These are phyloP conservation scores for Horisme vitalbata DNA, from an alignment of 2,888 invertebrate species.

Conservation along the genomic window DNA sequence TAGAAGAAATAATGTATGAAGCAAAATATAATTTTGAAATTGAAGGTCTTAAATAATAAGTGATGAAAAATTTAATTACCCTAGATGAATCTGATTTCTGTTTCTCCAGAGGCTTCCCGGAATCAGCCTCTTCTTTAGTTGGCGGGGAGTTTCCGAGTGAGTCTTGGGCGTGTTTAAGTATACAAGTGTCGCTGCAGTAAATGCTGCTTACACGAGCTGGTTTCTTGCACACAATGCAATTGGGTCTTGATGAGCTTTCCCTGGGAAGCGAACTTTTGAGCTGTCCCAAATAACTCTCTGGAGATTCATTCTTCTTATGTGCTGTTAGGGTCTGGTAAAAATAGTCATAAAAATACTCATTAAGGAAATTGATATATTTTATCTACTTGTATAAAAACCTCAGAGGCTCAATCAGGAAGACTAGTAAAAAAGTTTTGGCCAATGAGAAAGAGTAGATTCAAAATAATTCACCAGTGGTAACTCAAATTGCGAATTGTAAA, in stretches of 20 bases:
- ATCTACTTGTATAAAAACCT: too few relatives aligned
- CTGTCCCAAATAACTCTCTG: slow-evolving; percentile 22
- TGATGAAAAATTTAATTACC: too few relatives aligned
- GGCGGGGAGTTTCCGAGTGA: slow-evolving; percentile 61
- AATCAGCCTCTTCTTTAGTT: slow-evolving; percentile 47
- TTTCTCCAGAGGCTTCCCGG: slow-evolving; percentile 57
- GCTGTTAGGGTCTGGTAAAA: slow-evolving; percentile 33
- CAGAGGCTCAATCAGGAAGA: too few relatives aligned
- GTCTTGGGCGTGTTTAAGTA: slow-evolving; percentile 91
- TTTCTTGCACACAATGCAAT: slow-evolving; percentile 91
- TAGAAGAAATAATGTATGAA: slow-evolving; percentile 40
- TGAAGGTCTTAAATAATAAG: too few relatives aligned
- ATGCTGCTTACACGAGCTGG: slow-evolving; percentile 90
- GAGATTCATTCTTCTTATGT: slow-evolving; percentile 40
- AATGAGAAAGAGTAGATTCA: too few relatives aligned
- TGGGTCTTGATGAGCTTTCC: slow-evolving; percentile 51
- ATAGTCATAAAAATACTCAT: too few relatives aligned
- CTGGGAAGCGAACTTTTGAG: slow-evolving; percentile 40
- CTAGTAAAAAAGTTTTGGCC: too few relatives aligned
- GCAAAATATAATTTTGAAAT: too few relatives aligned
- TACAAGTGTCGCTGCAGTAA: slow-evolving; percentile 95
- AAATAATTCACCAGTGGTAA: too few relatives aligned
- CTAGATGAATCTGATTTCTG: slow-evolving; percentile 67
- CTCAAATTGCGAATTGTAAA: too few relatives aligned
- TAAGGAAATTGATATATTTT: too few relatives aligned